These are phyloP conservation scores for Anas platyrhynchos DNA, from an alignment of 2,113 vertebrate genomes.

Conservation along the genomic window DNA sequence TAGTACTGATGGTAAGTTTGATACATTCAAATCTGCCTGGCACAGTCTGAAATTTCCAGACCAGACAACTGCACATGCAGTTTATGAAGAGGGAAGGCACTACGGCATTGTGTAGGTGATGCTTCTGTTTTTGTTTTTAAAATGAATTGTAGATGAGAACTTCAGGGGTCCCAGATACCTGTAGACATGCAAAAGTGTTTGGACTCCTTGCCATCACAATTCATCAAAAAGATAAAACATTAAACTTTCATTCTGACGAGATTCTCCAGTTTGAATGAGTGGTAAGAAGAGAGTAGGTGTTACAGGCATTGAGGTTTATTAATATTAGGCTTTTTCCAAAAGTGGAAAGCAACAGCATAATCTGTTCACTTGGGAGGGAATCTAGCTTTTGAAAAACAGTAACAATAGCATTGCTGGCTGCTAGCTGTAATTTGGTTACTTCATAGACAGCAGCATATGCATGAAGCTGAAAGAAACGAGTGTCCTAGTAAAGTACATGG, in stretches of 20 bases:
- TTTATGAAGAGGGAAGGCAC: not conserved
- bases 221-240: not conserved
- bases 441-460: not conserved
- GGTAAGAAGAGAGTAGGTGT: not conserved
- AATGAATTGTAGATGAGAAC: not conserved
- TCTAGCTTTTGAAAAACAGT: not conserved
- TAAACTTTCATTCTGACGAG: not conserved
- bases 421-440: not conserved
- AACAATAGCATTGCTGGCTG: not conserved
- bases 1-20: not conserved
- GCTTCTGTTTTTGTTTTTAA: not conserved
- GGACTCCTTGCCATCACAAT: not conserved
- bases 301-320: not conserved
- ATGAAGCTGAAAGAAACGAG: slow-evolving; percentile 7
- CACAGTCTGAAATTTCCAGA: not conserved
- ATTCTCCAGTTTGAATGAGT: not conserved
- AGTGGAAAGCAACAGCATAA: not conserved
- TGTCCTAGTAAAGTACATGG: not conserved
- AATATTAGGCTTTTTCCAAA: not conserved
- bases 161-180: not conserved
- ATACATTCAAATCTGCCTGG: not conserved
- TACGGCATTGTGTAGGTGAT: not conserved
- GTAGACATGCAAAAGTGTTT: not conserved
- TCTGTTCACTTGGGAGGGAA: not conserved
- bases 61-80: not conserved